phyloP scores from a whole-genome alignment of 2,888 invertebrate genomes.

The Harpalus rubripes region DNA sequence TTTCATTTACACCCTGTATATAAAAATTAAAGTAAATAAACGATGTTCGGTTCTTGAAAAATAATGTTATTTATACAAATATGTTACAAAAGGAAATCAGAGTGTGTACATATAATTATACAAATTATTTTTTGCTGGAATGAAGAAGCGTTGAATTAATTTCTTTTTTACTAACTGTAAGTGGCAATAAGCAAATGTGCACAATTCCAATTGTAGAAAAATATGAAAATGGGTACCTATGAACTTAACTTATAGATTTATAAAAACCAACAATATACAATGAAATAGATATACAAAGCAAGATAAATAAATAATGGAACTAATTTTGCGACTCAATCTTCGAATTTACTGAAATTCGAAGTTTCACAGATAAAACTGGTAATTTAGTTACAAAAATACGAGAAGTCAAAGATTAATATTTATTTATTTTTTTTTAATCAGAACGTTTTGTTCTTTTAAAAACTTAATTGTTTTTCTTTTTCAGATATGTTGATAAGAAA shows the following conservation, averaged over 20 bases:
- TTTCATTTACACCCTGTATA: too few relatives aligned
- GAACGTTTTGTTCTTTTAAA: too few relatives aligned
- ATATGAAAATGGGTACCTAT: neutral
- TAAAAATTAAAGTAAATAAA: conserved; percentile 1
- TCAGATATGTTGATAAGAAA: too few relatives aligned
- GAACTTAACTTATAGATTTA: conserved; percentile 7
- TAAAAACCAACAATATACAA: neutral
- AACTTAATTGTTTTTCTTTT: too few relatives aligned
- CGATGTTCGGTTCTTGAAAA: conserved; percentile 40
- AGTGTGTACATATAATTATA: conserved; percentile 36
- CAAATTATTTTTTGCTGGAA: conserved; percentile 33
- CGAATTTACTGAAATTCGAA: too few relatives aligned
- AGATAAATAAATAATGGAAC: too few relatives aligned
- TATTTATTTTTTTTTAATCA: too few relatives aligned
- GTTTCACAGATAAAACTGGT: too few relatives aligned
- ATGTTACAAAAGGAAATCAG: conserved; percentile 64
- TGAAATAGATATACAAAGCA: too few relatives aligned
- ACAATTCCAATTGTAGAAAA: conserved; percentile 14
- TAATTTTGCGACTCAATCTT: too few relatives aligned
- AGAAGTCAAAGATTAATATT: too few relatives aligned
- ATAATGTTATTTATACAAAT: conserved; percentile 65
- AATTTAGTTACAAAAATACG: too few relatives aligned
- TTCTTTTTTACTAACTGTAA: neutral
- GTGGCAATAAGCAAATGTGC: conserved; percentile 34
- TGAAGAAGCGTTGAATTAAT: conserved; percentile 35